phyloP scores from a whole-genome alignment of 2,888 invertebrate genomes.

The Athalia circularis region DNA sequence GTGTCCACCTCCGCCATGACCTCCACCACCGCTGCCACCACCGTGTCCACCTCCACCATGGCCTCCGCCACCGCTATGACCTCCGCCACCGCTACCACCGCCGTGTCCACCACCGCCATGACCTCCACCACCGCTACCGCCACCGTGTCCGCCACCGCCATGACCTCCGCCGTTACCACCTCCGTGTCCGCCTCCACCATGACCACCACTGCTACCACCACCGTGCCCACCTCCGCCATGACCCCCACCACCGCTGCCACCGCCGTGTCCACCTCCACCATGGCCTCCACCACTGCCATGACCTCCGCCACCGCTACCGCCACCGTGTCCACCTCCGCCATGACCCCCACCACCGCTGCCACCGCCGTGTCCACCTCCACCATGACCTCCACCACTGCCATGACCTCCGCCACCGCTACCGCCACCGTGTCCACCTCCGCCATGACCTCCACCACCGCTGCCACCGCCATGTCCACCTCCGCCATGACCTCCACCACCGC shows the following conservation, averaged over 20 bases:
- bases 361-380: slow-evolving; percentile 16
- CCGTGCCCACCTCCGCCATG: slow-evolving; percentile 3
- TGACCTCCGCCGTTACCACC: background rate
- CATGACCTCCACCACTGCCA: slow-evolving; percentile 30
- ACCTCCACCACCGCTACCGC: background rate
- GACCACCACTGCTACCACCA: slow-evolving; percentile 41
- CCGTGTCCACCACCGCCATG: slow-evolving; percentile 1
- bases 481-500: slow-evolving; percentile 1
- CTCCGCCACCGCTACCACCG: background rate
- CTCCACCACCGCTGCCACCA: slow-evolving; percentile 19
- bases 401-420: slow-evolving; percentile 17
- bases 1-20: slow-evolving; percentile 29
- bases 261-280: background rate
- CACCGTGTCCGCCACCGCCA: background rate
- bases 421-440: background rate
- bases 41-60: slow-evolving; percentile 18
- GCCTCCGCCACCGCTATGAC: background rate
- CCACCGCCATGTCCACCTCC: background rate
- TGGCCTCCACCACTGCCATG: slow-evolving; percentile 47
- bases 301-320: background rate
- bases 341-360: slow-evolving; percentile 23
- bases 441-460: background rate
- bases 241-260: slow-evolving; percentile 49
- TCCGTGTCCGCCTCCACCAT: background rate
- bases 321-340: slow-evolving; percentile 24